Base-by-base conservation (phyloP, 2,888 invertebrate genomes). In the Cryptus armator region DNA sequence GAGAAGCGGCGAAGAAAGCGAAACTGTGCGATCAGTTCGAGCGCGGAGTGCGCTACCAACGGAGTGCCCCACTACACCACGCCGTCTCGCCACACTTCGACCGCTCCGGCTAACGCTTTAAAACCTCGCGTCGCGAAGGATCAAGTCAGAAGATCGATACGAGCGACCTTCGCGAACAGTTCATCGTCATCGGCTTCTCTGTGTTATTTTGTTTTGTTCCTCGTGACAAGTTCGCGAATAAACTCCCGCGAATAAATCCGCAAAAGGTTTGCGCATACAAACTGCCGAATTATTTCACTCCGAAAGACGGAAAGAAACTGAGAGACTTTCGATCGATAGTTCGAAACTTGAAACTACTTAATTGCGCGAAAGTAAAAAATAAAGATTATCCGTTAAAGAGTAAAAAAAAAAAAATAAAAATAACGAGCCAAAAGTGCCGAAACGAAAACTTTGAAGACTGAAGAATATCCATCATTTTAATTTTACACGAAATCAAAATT, bases 1-100 rank as follows among this genome's bases (percentile, higher is more conserved):
- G 89, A 90, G 89, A 90, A 90, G 89, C 89, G 89, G 29, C 90
- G 89, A 91, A 89, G 89, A 88, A 86, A 90, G 88, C 88, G 88
- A 72, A 86, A 85, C 88, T 88, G 89, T 88, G 70, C 37, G 62
- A 62, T 62, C 70, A 79, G 78, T 79, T 37, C 37, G 48, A 64
- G 37, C 78, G 64, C 48, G 70, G 70, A 79, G 43, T 19, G 78
- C 62, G 62, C 62, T 48, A 79, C 48, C 59, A 70, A 62, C 78
- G 78, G 78, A 70, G 32, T 37, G 9, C 66, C 66, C 76, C 76
- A 66, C 78, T 19, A 78, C 68, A 59, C 3, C 9, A 46, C 44
- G 29, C 24, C 46, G 66, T 37, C 46, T 29, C 81, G 24, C 24
- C 24, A 24, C 24, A 24, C 24, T 70, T 62, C 62, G 59, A 51